Evolutionary conservation across 2,113 vertebrate species (phyloP), one percentile per base, ranked within the genome.

Genomic region (Eptesicus fuscus): DNA sequence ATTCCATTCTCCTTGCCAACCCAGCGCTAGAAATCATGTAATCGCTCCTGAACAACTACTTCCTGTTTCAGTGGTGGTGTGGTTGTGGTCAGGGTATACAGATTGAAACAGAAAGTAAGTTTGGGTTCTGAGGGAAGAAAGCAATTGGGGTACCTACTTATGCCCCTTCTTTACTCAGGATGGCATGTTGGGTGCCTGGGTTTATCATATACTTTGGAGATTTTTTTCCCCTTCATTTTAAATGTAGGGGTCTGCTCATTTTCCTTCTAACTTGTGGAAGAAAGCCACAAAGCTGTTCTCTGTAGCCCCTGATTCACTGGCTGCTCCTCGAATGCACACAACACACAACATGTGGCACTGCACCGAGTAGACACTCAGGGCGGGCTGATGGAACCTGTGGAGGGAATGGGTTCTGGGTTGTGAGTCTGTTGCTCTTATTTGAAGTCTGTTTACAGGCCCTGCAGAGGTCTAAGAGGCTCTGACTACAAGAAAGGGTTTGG

Each of bases 101-200:
- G 20, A 42, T 32, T 30, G 23, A 83, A 96, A 83, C 65, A 87
- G 79, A 93, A 97, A 92, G 88, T 74, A 69, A 74, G 47, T 71
- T 91, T 96, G 61, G 5, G 25, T 73, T 89, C 32, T 74, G 85
- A 49, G n/a, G 18, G 35, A 93, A 86, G 80, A 49, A 79, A 32
- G 22, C 79, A 65, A 2, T 28, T n/a, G 20, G 32, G 14, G 37
- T 87, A 37, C 82, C 67, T 90, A 25, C 28, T 87, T 90, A 35
- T 2, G 51, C 23, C 5, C 9, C 14, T 82, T 92, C 10, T 92
- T 53, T 63, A 71, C 73, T 89, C 63, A 94, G 63, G 35, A 83
- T 63, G 9, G 44, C 7, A 56, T 47, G 7, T 44, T 71, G 18
- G 56, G 22, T 49, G 37, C 80, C 28, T 51, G 2, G 49, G 25